phyloP scores from a whole-genome alignment of 1,140 invertebrate genomes.

The Asbolus verrucosus region DNA sequence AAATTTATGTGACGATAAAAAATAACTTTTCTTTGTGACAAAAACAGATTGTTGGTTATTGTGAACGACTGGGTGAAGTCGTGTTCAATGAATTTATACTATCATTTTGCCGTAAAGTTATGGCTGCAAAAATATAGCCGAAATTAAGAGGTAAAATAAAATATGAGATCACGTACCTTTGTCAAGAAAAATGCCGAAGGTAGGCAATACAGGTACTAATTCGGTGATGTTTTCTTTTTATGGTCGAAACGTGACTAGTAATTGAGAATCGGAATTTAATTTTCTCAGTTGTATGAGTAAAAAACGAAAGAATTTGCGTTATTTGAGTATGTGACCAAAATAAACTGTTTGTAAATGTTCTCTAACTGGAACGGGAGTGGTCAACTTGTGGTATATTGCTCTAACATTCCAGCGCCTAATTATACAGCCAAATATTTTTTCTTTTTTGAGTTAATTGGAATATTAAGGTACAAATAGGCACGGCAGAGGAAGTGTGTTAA shows the following conservation, averaged over 20 bases:
- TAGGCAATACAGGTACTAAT: conserved; percentile 9
- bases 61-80: background rate
- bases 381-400: too few species aligned
- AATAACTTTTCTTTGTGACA: background rate
- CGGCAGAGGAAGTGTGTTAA: too few species aligned
- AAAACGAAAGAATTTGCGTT: conserved; percentile 5
- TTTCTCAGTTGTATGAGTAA: conserved; percentile 7
- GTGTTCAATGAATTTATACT: too few species aligned
- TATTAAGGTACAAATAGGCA: too few species aligned
- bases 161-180: background rate
- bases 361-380: too few species aligned
- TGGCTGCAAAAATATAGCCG: too few species aligned
- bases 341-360: too few species aligned
- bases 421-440: too few species aligned
- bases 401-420: too few species aligned
- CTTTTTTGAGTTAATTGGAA: too few species aligned
- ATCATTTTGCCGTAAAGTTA: too few species aligned
- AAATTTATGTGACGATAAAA: background rate
- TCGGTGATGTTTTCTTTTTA: conserved; percentile 40
- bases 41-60: background rate
- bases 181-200: conserved; percentile 38
- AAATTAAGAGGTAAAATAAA: too few species aligned
- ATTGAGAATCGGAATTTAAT: conserved; percentile 26
- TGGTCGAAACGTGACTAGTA: conserved; percentile 40
- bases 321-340: background rate